Evolutionary conservation across 2,797 vertebrate species (phyloP), one percentile per base, ranked within the genome.

Genomic region (Sparidentex hasta): DNA sequence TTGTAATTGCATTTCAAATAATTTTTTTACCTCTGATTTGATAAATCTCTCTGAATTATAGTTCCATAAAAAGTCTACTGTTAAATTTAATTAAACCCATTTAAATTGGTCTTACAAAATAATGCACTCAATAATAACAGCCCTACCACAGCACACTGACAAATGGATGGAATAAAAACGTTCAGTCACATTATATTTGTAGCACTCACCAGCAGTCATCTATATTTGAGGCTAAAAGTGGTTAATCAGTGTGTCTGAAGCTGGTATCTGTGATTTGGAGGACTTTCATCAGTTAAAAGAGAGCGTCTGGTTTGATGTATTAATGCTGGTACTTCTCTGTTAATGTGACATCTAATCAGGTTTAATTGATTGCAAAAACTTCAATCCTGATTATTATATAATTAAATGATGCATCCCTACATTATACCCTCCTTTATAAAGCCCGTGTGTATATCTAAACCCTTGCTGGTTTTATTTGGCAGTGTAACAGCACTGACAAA

Each of bases 271-370:
- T 64, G 21, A 81, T 73, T 83, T 48, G 43, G 33, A 18, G 7
- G 20, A 21, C 17, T 18, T 33, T 71, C 48, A 59, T 76, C 71
- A 59, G 18, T 59, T 2, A 66, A 54, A n/a, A 48, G 23, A 23
- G 13, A 66, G 20, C 18, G 7, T 43, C 79, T 80, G 29, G 75
- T 76, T 61, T 74, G 33, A 73, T 74, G n/a, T 20, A 58, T 13
- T 27, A 46, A 65, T 73, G 52, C 16, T 21, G n/a, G 5, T 43
- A 66, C 25, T 54, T 14, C 17, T 46, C 20, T 80, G 20, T 54
- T 65, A 76, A 73, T 58, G 52, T 68, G 25, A 70, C n/a, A 74
- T 1, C 14, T 64, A 69, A 80, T 72, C 29, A 74, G 29, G 27
- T 70, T 57, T 71, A 65, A 76, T 76, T 58, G 18, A 55, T 52